Conservation (phyloP, 2,797 vertebrate species). For the Anas capensis region DNA sequence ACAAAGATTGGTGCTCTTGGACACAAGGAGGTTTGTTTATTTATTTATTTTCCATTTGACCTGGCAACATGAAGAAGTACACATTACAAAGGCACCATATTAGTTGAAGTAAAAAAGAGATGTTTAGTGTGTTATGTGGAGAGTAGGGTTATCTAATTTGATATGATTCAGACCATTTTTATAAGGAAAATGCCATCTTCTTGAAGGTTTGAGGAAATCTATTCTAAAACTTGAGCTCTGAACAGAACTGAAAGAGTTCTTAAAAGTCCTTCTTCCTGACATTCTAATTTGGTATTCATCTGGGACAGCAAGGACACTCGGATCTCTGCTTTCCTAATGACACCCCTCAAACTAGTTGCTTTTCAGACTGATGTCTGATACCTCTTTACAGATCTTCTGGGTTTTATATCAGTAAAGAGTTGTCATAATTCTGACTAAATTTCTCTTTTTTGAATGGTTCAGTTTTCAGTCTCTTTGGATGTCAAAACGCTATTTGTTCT, state of each 20-base stretch:
- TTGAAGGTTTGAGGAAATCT: background rate
- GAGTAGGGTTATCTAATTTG: background rate
- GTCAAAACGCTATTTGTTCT: slow-evolving; percentile 54
- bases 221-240: background rate
- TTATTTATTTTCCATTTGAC: background rate
- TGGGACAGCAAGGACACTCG: background rate
- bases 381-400: slow-evolving; percentile 9
- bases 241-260: background rate
- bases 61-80: background rate
- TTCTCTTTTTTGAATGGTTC: slow-evolving; percentile 1
- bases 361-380: slow-evolving; percentile 37
- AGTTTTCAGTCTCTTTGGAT: slow-evolving; percentile 29
- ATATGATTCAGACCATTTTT: background rate
- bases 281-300: background rate
- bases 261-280: background rate
- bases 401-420: slow-evolving; percentile 20
- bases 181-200: background rate
- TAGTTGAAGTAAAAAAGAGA: background rate
- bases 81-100: background rate
- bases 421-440: slow-evolving; percentile 52
- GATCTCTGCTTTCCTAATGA: background rate
- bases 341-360: background rate
- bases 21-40: background rate
- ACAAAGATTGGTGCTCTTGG: background rate
- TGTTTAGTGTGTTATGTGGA: background rate